A percentile compares a stretch with the other conserved stretches of the same genome.
These are phyloP conservation scores for Coranthus polyacanthus DNA, from an alignment of 2,797 vertebrate species.

Conservation along the genomic window DNA sequence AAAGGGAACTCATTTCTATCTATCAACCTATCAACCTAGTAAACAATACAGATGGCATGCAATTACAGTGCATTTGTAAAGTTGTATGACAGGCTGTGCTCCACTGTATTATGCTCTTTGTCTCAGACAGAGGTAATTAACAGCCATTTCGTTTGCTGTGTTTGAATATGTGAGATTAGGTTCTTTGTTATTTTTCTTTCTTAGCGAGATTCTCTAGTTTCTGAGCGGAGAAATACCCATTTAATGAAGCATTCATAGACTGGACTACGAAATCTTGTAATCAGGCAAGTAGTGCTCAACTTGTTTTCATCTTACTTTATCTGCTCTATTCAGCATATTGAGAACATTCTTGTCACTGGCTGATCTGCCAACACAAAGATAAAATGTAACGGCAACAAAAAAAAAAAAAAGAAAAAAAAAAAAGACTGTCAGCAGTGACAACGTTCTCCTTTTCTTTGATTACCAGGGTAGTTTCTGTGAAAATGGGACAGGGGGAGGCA, in stretches of 20 bases:
- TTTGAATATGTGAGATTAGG: constrained; percentile 2
- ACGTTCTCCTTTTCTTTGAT: constrained; percentile 38
- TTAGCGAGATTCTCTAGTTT: constrained; percentile 18
- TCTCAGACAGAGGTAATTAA: constrained; percentile 62
- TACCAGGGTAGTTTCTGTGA: constrained; percentile 27
- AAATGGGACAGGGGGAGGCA: constrained; percentile 45
- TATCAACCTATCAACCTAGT: constrained; percentile 44
- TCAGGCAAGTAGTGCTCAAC: not conserved
- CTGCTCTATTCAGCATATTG: constrained; percentile 42
- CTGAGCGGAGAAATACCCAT: constrained; percentile 6
- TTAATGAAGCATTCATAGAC: constrained; percentile 59
- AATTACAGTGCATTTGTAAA: constrained; percentile 44
- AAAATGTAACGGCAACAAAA: constrained; percentile 30
- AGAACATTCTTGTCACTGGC: constrained; percentile 29
- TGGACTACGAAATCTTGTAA: constrained; percentile 40
- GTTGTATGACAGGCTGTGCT: constrained; percentile 26
- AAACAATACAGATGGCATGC: constrained; percentile 52
- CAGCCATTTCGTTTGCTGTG: constrained; percentile 25
- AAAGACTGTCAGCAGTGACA: constrained; percentile 38
- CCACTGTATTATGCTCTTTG: constrained; percentile 21
- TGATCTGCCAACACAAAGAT: constrained; percentile 20
- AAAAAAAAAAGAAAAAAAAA: constrained; percentile 8
- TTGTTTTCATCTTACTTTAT: constrained; percentile 52
- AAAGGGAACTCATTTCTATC: constrained; percentile 33
- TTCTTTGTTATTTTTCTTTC: constrained; percentile 36